Base-by-base conservation (phyloP, 2,888 invertebrate genomes). In the Clusia tigrina region DNA sequence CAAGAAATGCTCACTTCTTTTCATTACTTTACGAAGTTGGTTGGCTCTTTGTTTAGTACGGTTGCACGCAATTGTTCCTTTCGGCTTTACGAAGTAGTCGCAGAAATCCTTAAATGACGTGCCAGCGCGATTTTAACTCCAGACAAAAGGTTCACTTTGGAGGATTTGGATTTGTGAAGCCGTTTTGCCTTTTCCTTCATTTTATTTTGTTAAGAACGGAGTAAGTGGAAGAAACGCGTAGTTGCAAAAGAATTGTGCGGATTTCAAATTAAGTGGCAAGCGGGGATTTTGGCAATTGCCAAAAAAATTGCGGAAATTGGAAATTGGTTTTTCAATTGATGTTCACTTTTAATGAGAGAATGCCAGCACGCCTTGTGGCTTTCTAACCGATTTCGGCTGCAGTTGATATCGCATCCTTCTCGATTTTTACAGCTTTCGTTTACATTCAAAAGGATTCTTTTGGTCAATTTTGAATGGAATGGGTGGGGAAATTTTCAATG, bases 11-110 rank as follows among this genome's bases (percentile, higher is more conserved):
- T 32, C 32, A 12, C 32, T 32, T 32, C n/a, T 48, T 10, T 48
- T 5, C 48, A 48, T 58, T 53, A 53, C 61, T 66, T 61, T 61
- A n/a, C n/a, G n/a, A n/a, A 59, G 25, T 38, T 58, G 42, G 37
- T 55, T 38, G 60, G 54, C n/a, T n/a, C n/a, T 64, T 71, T 72
- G 70, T 65, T 73, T 76, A 72, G 73, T 76, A 53, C 48, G 59
- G 58, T 58, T 58, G 66, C 67, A 63, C 60, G 54, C 55, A 60
- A 66, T 63, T 67, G 68, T 62, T 57, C 65, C 57, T 60, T 37
- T 58, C 20, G 26, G 18, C 56, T 60, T 61, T 51, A 26, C 53
- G 57, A 20, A n/a, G n/a, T n/a, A n/a, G 57, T 59, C 56, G 46
- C 58, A 51, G 6, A 46, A 60, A 62, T 60, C 42, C 52, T 60